Evolutionary conservation across 2,888 invertebrate genomes (phyloP), one percentile per base, ranked within the genome.

Genomic region (Synergus umbraculus): DNA sequence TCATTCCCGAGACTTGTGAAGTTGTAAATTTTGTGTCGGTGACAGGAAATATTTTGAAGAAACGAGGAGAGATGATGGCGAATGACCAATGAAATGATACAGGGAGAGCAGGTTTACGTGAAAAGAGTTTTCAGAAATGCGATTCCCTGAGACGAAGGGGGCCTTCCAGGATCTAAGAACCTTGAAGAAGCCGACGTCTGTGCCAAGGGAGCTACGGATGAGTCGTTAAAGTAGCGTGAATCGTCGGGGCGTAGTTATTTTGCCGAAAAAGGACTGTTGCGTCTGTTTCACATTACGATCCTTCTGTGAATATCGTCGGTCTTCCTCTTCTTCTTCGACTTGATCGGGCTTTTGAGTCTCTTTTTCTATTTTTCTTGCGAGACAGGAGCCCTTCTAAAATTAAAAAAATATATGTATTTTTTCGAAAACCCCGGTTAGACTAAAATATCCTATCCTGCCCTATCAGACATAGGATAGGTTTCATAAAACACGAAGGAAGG

Each of bases 251-350:
- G 84, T 80, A 85, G 84, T 87, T 88, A 84, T 85, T 87, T 82
- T 79, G 84, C 85, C 88, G 85, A 89, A 89, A 86, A 85, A 81
- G 83, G 83, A 85, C 80, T 77, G 82, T 66, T 73, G 78, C 79
- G 84, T 86, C 86, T 87, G 87, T 85, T 87, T 87, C 83, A 80
- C 84, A 82, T 87, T 86, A 85, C 78, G 84, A 84, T 86, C 83
- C 84, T 87, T 87, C 86, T 77, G 76, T 86, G 86, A 89, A 88
- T 83, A 80, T 83, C 77, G 82, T 58, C 54, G 63, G 49, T 46
- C 77, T 22, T 77, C 58, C 60, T 22, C 58, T 44, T 60, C 76
- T 60, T 66, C 69, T 76, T 22, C 63, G 29, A 60, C 80, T 63
- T 54, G 65, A 76, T 76, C 65, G 65, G 58, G 76, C 79, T 77